phyloP scores from a whole-genome alignment of 2,888 invertebrate genomes.

The Andrena camellia region DNA sequence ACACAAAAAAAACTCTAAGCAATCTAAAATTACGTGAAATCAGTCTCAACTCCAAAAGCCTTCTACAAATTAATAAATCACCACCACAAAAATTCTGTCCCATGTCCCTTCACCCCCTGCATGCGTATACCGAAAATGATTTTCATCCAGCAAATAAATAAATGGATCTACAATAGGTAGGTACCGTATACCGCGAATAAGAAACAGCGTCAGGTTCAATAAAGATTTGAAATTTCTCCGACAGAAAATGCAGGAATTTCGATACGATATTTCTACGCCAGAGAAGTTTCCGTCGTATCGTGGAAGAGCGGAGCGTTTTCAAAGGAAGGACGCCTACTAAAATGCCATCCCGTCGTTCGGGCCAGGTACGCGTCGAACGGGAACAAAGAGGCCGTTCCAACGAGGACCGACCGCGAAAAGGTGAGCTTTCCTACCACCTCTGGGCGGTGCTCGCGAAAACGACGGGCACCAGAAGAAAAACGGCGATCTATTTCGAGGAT shows the following conservation, averaged over 20 bases:
- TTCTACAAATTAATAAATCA: too few relatives aligned
- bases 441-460: conserved; percentile 45
- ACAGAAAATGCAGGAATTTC: neutral
- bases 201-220: neutral
- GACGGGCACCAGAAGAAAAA: conserved; percentile 45
- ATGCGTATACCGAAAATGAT: too few relatives aligned
- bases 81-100: too few relatives aligned
- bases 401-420: conserved; percentile 25
- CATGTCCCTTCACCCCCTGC: too few relatives aligned
- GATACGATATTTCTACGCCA: neutral
- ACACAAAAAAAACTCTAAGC: too few relatives aligned
- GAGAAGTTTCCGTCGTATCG: neutral
- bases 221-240: neutral
- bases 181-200: too few relatives aligned
- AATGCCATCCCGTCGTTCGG: conserved; percentile 21
- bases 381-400: conserved; percentile 32
- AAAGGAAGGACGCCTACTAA: neutral
- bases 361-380: conserved; percentile 23
- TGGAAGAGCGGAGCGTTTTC: neutral
- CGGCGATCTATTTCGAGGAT: conserved; percentile 61
- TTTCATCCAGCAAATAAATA: too few relatives aligned
- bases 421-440: conserved; percentile 28
- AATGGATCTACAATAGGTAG: too few relatives aligned
- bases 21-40: too few relatives aligned
- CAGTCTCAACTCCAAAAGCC: too few relatives aligned